Evolutionary conservation across 1,140 invertebrate species (phyloP), one percentile per base, ranked within the genome.

Genomic region (Dendrolimus kikuchii): DNA sequence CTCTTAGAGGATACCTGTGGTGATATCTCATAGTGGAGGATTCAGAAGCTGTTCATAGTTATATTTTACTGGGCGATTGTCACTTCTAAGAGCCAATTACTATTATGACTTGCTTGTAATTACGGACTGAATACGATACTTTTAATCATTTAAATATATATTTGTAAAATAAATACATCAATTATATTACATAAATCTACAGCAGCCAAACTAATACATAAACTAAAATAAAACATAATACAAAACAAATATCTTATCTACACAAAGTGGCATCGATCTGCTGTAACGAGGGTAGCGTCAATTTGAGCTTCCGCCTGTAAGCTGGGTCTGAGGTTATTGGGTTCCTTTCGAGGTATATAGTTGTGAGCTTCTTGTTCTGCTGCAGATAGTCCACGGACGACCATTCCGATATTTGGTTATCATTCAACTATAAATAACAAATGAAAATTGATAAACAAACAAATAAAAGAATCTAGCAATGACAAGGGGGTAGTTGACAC

Each of bases 241-340:
- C 23, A 40, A 57, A 60, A 54, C 52, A 46, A 56, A 50, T 49
- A 48, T 68, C 66, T 81, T 80, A 83, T 89, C 90, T 90, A 86
- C 95, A 97, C 59, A 97, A 82, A 39, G 97, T 99, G 5, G 98
- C 98, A 90, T 99, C 98, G 60, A 99, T 95, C 84, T 99, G 98
- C 49, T 90, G 89, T 23, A 99, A 86, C 72, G 93, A 93, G 0
- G 98, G 97, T 23, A 98, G 85, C 6, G 93, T 89, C 42, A 99
- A 78, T 82, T 96, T 98, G 10, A 99, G 90, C 87, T 99, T 99
- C 62, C 95, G 90, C 57, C 98, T 86, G 74, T 99, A 99, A 60
- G 92, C 94, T 0, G 93, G 88, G 82, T 97, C 95, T 9, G 91
- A 90, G 0, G 92, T 91, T 2, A 99, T 85, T 0, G 98, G 97